Percentiles rank a stretch among this genome's conserved stretches.
phyloP scores from a whole-genome alignment of 2,888 invertebrate species.

The Cyclophora albipunctata region DNA sequence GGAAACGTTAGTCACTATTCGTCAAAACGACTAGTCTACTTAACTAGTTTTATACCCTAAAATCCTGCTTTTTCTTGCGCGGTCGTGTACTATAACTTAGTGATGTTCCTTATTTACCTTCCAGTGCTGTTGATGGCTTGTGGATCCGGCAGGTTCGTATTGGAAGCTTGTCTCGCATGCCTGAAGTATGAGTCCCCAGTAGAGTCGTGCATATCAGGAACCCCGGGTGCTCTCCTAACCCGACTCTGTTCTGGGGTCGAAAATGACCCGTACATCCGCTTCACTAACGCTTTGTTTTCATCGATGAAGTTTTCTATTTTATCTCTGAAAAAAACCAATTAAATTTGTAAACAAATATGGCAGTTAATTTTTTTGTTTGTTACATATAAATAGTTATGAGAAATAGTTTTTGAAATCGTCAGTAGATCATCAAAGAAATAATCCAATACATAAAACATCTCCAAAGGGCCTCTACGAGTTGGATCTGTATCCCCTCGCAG shows the following conservation, averaged over 20 bases:
- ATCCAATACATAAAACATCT: no score
- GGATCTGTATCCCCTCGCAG: no score
- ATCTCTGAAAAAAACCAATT: constrained; percentile 75
- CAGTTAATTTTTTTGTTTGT: no score
- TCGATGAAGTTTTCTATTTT: constrained; percentile 94
- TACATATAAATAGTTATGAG: no score
- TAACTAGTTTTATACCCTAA: no score
- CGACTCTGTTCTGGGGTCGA: constrained; percentile 66
- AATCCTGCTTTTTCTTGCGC: no score
- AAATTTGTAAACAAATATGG: no score
- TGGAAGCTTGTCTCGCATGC: constrained; percentile 57
- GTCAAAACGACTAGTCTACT: no score
- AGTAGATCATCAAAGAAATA: no score
- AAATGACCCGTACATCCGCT: constrained; percentile 95
- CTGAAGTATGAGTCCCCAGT: constrained; percentile 62
- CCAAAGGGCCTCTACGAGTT: no score
- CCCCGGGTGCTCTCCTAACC: constrained; percentile 62
- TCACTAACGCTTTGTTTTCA: constrained; percentile 94
- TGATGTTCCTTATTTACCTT: constrained; percentile 32
- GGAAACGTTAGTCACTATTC: no score
- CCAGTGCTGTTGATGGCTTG: constrained; percentile 63
- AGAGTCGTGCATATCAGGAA: constrained; percentile 71
- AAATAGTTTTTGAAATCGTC: no score
- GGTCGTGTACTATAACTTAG: neutral
- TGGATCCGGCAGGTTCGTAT: constrained; percentile 55